Base-by-base conservation (phyloP, 2,888 invertebrate genomes). In the Chrysolina haemoptera region DNA sequence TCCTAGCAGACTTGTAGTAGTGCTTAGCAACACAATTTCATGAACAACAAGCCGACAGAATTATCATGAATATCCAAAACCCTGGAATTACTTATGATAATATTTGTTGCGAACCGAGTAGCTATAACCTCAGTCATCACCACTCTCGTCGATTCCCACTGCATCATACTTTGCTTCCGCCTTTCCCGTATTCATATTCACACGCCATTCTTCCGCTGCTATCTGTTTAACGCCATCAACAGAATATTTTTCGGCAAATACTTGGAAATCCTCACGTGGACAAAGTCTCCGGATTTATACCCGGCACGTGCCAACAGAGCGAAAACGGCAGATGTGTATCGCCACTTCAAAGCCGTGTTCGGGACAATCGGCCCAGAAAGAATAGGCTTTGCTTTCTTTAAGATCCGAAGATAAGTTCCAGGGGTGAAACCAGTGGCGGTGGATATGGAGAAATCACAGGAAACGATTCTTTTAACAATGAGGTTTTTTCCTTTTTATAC, bases 341-440 rank as follows among this genome's bases (percentile, higher is more conserved):
- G 53, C 18, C 14, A 53, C 12, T 53, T 53, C 22, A 53, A 53
- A 53, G 20, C 53, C 22, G 14, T 53, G 53, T 53, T 5, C 20
- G 22, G 22, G 12, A 53, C 18, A 53, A 53, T 53, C 53, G 53
- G 53, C 53, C 18, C 12, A 18, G 53, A 53, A 53, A 53, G 20
- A 53, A 18, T 53, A 48, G 22, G 53, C 53, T 20, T 53, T 53
- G 53, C 53, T 53, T 53, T 20, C 53, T 53, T 53, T 53, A 11
- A 20, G 53, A 53, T 53, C 53, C 11, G 20, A 53, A 53, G 53
- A 53, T 53, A 11, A 18, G 18, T 53, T 53, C 53, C 11, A 3
- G 11, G 11, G 20, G 53, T 11, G 53, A 53, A 18, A 53, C 53
- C 53, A 53, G 53, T 53, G 53, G 53, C 53, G 53, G 53, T 53